A percentile compares a stretch with the other conserved stretches of the same genome.
Evolutionary conservation across 1,140 invertebrate genomes (phyloP).

Genomic region (Cyclargus thomasi): DNA sequence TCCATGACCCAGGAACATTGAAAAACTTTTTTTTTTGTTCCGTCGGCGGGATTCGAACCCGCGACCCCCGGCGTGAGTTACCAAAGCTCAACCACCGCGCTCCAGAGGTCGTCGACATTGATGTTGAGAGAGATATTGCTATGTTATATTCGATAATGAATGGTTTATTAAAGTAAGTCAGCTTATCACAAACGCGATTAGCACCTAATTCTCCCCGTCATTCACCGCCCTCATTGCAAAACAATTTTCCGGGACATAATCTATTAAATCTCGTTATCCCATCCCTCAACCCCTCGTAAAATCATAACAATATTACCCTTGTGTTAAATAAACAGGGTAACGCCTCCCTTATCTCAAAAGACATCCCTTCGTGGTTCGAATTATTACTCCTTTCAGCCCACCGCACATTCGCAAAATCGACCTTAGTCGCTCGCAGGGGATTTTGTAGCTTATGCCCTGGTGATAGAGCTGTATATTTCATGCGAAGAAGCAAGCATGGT

Average conservation of each 20-base stretch:
- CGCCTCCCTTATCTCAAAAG: constrained; percentile 20
- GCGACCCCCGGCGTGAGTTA: too few relatives aligned
- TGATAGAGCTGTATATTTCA: not conserved
- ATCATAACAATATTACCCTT: constrained; percentile 21
- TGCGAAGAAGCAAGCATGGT: not conserved
- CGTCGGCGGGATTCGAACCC: too few relatives aligned
- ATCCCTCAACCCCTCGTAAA: constrained; percentile 16
- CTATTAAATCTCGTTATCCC: constrained; percentile 19
- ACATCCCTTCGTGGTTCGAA: constrained; percentile 21
- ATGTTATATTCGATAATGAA: too few relatives aligned
- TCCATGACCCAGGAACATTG: too few relatives aligned
- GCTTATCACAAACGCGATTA: not conserved
- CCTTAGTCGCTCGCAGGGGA: constrained; percentile 5
- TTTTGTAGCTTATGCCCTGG: constrained; percentile 1
- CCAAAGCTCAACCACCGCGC: too few relatives aligned
- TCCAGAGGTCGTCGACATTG: too few relatives aligned
- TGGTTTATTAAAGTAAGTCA: not conserved
- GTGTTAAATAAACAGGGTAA: constrained; percentile 17
- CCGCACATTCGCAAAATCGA: constrained; percentile 16
- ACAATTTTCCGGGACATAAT: constrained; percentile 16
- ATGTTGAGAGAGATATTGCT: too few relatives aligned
- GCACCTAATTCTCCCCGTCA: not conserved
- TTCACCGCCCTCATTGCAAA: constrained; percentile 6
- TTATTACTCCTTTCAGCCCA: constrained; percentile 18
- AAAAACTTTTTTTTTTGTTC: too few relatives aligned